Conservation (phyloP, 2,113 vertebrate species). For the Grammatotria lemairii region DNA sequence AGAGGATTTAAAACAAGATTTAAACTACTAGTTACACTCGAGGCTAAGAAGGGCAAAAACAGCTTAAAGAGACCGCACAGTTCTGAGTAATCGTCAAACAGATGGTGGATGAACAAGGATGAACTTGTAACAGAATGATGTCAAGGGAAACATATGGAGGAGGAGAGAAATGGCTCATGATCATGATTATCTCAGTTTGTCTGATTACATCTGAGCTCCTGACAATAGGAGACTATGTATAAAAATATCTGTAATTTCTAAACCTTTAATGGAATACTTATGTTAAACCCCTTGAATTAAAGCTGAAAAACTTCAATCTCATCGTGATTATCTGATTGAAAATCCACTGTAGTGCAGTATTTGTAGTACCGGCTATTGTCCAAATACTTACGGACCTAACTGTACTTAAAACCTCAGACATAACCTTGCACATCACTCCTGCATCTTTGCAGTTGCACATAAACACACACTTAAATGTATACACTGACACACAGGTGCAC, state of each 20-base stretch:
- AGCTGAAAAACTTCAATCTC: neutral
- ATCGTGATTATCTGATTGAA: neutral
- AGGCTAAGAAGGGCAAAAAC: neutral
- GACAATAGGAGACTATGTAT: neutral
- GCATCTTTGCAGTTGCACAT: neutral
- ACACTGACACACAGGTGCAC: neutral
- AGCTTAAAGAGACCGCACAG: fast-evolving
- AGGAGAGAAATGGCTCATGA: neutral
- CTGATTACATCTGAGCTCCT: neutral
- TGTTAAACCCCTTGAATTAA: neutral
- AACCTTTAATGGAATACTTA: neutral
- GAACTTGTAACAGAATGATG: neutral
- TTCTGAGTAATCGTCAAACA: neutral
- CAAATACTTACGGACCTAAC: neutral
- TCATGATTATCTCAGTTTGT: neutral
- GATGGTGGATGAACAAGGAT: neutral
- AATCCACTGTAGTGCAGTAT: neutral
- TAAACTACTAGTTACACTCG: fast-evolving
- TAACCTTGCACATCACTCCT: neutral
- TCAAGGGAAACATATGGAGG: fast-evolving
- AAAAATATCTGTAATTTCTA: neutral
- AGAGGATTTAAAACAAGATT: neutral
- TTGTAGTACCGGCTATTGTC: neutral
- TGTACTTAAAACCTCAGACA: neutral
- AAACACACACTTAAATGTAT: fast-evolving